A percentile compares a stretch with the other conserved stretches of the same genome.
Conservation (phyloP, 2,113 vertebrate genomes). For the Gadus chalcogrammus region DNA sequence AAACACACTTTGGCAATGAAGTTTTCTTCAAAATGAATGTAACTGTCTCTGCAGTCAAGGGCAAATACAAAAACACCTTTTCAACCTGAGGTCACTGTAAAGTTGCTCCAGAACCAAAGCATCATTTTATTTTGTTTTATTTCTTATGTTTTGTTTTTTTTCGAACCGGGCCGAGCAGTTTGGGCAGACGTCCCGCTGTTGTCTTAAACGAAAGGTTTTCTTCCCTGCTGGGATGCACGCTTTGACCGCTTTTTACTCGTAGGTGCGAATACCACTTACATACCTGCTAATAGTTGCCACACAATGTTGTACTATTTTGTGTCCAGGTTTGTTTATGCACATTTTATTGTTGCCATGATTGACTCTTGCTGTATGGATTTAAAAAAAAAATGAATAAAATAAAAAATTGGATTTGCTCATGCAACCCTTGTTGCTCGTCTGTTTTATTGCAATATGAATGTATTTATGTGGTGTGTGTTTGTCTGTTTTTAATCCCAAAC, state of each 20-base stretch:
- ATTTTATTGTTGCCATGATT: slow-evolving; percentile 99
- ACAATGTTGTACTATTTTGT: slow-evolving; percentile 87
- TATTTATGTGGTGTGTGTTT: not conserved
- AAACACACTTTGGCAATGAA: slow-evolving; percentile 54
- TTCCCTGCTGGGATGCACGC: slow-evolving; percentile 73
- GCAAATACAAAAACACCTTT: slow-evolving; percentile 35
- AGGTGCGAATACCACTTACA: slow-evolving; percentile 76
- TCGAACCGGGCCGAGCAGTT: slow-evolving; percentile 33
- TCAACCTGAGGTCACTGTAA: slow-evolving; percentile 63
- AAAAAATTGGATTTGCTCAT: slow-evolving; percentile 95
- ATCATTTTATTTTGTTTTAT: slow-evolving; percentile 24
- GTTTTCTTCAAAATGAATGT: slow-evolving; percentile 69
- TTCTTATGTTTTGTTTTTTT: not conserved
- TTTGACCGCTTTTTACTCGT: slow-evolving; percentile 79
- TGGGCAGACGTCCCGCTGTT: slow-evolving; percentile 30
- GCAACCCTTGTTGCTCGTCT: slow-evolving; percentile 43
- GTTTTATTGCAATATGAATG: not conserved
- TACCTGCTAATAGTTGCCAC: slow-evolving; percentile 95
- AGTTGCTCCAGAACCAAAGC: slow-evolving; percentile 77
- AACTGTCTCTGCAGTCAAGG: slow-evolving; percentile 53
- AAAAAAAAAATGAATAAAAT: slow-evolving; percentile 78
- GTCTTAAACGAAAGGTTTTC: slow-evolving; percentile 51
- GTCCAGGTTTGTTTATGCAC: slow-evolving; percentile 97
- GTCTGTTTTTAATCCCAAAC: not conserved
- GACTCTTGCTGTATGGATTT: slow-evolving; percentile 95